A percentile compares a stretch with the other conserved stretches of the same genome.
These are phyloP conservation scores for Hecatera dysodea DNA, from an alignment of 2,888 invertebrate genomes.

Conservation along the genomic window DNA sequence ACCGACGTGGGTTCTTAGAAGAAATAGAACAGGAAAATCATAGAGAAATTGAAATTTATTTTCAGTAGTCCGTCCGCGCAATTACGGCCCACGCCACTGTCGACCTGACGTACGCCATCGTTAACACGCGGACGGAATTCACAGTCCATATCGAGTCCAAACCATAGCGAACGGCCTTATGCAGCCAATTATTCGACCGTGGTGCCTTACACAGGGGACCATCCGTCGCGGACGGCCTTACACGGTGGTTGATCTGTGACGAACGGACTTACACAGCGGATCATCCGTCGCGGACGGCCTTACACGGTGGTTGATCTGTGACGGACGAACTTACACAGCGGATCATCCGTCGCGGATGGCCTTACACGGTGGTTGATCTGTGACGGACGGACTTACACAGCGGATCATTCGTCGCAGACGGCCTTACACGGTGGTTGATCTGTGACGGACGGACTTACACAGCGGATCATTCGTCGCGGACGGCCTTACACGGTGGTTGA, in stretches of 20 bases:
- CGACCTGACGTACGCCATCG: too few relatives aligned
- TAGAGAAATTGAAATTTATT: neutral
- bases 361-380: neutral
- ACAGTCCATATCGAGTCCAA: too few relatives aligned
- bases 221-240: neutral
- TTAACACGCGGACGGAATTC: too few relatives aligned
- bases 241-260: too few relatives aligned
- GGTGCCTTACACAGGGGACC: too few relatives aligned
- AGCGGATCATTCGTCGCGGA: neutral
- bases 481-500: neutral
- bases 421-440: neutral
- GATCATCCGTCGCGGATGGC: too few relatives aligned
- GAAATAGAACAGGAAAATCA: slow-evolving; percentile 2
- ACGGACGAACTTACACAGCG: neutral
- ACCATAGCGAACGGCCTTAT: neutral
- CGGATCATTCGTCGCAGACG: too few relatives aligned
- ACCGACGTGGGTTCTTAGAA: neutral
- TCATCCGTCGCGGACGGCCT: neutral
- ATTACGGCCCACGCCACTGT: too few relatives aligned
- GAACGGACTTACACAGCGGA: too few relatives aligned
- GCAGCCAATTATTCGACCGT: too few relatives aligned
- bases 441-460: neutral
- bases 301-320: neutral
- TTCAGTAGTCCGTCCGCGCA: neutral
- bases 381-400: neutral